Percentiles rank a stretch among this genome's conserved stretches.
phyloP scores from a whole-genome alignment of 2,113 vertebrate genomes.

The Phaethornis superciliosus region DNA sequence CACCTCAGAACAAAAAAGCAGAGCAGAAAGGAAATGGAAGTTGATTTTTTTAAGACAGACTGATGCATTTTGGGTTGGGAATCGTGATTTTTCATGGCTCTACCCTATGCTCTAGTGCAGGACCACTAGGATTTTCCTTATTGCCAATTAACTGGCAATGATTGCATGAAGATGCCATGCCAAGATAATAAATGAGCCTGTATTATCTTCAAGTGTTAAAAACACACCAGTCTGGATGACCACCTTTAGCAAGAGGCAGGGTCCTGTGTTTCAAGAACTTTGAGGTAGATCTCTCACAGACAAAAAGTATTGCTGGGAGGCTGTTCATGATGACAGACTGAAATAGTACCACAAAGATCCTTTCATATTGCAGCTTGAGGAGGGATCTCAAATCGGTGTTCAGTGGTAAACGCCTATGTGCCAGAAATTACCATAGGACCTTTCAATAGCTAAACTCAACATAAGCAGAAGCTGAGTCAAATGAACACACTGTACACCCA shows the following conservation, averaged over 20 bases:
- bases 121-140: accelerated
- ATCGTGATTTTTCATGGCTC: background rate
- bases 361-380: background rate
- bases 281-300: background rate
- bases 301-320: background rate
- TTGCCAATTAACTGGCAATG: background rate
- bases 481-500: background rate
- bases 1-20: background rate
- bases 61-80: background rate
- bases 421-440: background rate
- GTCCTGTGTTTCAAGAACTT: background rate
- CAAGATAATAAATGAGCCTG: accelerated
- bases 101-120: background rate
- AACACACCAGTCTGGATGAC: background rate
- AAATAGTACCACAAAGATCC: background rate
- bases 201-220: background rate
- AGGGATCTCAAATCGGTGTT: background rate
- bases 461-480: background rate
- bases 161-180: background rate
- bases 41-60: background rate
- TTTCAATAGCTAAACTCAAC: background rate
- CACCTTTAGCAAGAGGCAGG: background rate
- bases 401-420: background rate
- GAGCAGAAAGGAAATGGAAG: background rate
- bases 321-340: background rate